Percentiles rank a stretch among this genome's conserved stretches.
These are phyloP conservation scores for Fragum fragum DNA, from an alignment of 2,888 invertebrate species.

Conservation along the genomic window DNA sequence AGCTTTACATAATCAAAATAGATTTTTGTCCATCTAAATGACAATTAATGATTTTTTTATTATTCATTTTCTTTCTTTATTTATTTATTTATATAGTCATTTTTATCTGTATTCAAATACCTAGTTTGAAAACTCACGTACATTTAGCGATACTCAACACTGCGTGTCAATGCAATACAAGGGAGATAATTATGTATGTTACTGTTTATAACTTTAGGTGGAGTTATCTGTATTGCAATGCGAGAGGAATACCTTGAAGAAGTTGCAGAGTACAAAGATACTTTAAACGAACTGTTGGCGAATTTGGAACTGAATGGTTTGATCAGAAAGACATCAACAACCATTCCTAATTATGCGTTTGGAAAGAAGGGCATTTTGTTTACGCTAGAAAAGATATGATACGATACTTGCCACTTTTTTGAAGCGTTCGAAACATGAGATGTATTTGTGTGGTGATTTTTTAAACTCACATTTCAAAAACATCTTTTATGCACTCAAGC, in stretches of 20 bases:
- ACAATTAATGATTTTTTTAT: too few relatives aligned
- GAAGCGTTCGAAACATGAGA: too few relatives aligned
- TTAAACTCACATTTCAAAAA: too few relatives aligned
- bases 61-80: too few relatives aligned
- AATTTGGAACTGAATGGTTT: slow-evolving; percentile 63
- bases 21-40: too few relatives aligned
- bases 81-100: too few relatives aligned
- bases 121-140: too few relatives aligned
- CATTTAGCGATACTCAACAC: too few relatives aligned
- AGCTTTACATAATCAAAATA: too few relatives aligned
- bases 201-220: slow-evolving; percentile 68
- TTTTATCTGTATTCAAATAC: too few relatives aligned
- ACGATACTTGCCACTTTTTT: neutral
- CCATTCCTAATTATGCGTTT: slow-evolving; percentile 73
- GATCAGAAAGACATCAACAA: slow-evolving; percentile 63
- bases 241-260: slow-evolving; percentile 74
- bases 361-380: slow-evolving; percentile 57
- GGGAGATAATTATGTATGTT: neutral
- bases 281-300: slow-evolving; percentile 66
- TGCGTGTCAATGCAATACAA: neutral
- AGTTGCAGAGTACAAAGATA: slow-evolving; percentile 74
- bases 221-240: slow-evolving; percentile 78
- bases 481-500: too few relatives aligned
- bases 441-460: too few relatives aligned
- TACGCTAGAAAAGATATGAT: slow-evolving; percentile 29